A percentile compares a stretch with the other conserved stretches of the same genome.
These are phyloP conservation scores for Emydoidea blandingii DNA, from an alignment of 2,797 vertebrate species.

Conservation along the genomic window DNA sequence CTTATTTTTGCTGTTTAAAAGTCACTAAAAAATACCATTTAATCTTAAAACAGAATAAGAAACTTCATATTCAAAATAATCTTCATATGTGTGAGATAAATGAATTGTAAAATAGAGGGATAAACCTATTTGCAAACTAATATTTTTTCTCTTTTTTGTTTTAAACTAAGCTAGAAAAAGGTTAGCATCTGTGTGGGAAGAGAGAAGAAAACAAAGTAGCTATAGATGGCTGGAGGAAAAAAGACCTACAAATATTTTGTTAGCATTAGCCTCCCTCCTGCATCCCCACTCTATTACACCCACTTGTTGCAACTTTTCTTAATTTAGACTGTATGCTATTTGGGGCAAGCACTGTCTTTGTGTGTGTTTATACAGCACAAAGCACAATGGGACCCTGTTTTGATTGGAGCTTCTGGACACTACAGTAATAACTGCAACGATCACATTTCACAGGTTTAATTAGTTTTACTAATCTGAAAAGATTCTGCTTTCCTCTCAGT, in stretches of 20 bases:
- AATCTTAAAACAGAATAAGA: neutral
- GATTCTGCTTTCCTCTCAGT: neutral
- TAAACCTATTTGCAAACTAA: neutral
- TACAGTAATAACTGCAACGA: neutral
- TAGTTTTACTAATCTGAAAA: neutral
- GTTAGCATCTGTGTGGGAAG: neutral
- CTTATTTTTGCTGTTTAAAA: neutral
- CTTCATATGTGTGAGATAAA: neutral
- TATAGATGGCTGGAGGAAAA: fast-evolving
- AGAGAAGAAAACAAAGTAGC: neutral
- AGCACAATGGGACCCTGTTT: neutral
- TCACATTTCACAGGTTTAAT: neutral
- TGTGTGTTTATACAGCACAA: neutral
- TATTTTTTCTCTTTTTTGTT: neutral
- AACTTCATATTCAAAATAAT: neutral
- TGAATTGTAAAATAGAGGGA: neutral
- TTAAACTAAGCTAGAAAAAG: neutral
- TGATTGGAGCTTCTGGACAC: fast-evolving
- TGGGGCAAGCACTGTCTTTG: neutral
- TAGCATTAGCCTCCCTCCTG: neutral
- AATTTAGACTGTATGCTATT: neutral
- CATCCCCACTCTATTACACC: neutral
- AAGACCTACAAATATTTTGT: neutral
- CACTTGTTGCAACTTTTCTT: neutral
- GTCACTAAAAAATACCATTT: neutral